Evolutionary conservation across 2,797 vertebrate species (phyloP).

Genomic region (Chelidonichthys spinosus): DNA sequence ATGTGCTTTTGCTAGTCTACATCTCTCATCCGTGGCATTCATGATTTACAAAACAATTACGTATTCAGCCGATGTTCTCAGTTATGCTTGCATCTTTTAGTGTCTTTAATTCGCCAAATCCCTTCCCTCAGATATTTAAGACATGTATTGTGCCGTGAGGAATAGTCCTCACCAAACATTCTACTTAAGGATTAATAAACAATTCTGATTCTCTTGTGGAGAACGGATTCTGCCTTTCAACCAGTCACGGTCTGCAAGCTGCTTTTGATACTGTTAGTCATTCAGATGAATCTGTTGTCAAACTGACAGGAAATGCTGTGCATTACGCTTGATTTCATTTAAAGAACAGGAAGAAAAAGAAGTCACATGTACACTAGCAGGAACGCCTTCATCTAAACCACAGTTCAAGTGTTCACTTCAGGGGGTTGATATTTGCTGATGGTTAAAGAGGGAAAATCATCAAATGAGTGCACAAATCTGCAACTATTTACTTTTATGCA

Average conservation of each 20-base stretch:
- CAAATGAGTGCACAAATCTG: background rate
- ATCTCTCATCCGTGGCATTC: background rate
- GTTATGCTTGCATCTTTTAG: background rate
- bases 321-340: background rate
- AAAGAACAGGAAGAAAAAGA: background rate
- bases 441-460: background rate
- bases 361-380: background rate
- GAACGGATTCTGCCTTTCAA: background rate
- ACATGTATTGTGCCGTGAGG: background rate
- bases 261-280: background rate
- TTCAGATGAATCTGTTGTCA: background rate
- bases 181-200: background rate
- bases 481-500: background rate
- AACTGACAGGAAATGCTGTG: background rate
- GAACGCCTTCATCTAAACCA: background rate
- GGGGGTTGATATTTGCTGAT: background rate
- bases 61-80: background rate
- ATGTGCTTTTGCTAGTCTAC: background rate
- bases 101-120: background rate
- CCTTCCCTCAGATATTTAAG: background rate
- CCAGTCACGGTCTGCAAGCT: background rate
- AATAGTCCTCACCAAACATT: background rate
- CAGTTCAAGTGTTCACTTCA: background rate
- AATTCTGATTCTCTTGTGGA: background rate
- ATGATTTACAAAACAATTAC: background rate